Evolutionary conservation across 1,140 invertebrate species (phyloP).

Genomic region (Zaprionus africanus): DNA sequence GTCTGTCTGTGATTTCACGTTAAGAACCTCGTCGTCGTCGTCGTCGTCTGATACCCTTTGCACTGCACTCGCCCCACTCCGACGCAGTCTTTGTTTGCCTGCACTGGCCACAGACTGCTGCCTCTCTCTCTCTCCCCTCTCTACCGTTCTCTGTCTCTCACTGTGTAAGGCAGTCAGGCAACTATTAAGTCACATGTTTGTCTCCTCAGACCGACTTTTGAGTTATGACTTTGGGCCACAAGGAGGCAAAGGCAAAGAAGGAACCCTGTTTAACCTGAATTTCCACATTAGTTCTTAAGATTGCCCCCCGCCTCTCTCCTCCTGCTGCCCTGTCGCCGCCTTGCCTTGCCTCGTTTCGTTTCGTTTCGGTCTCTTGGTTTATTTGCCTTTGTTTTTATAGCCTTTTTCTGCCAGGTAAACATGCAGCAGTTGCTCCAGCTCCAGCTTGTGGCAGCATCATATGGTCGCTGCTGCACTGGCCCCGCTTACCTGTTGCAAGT

Average conservation of each 20-base stretch:
- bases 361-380: conserved; percentile 47
- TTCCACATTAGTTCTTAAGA: conserved; percentile 67
- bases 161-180: conserved; percentile 32
- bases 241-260: background rate
- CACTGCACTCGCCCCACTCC: conserved; percentile 5
- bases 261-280: conserved; percentile 78
- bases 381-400: conserved; percentile 79
- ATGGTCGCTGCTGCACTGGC: conserved; percentile 37
- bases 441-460: conserved; percentile 55
- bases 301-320: background rate
- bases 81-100: conserved; percentile 45
- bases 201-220: conserved; percentile 59
- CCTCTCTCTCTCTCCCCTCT: background rate
- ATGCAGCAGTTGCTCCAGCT: conserved; percentile 39
- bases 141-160: background rate
- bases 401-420: conserved; percentile 77
- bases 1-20: conserved; percentile 52
- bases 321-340: background rate
- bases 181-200: conserved; percentile 65
- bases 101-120: conserved; percentile 12
- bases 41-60: conserved; percentile 61
- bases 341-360: conserved; percentile 11
- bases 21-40: conserved; percentile 54
- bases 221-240: conserved; percentile 70
- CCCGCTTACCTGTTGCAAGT: conserved; percentile 10